Percentiles rank a stretch among this genome's conserved stretches.
Conservation (phyloP, 2,888 invertebrate genomes). For the Lepidochitona cinerea region DNA sequence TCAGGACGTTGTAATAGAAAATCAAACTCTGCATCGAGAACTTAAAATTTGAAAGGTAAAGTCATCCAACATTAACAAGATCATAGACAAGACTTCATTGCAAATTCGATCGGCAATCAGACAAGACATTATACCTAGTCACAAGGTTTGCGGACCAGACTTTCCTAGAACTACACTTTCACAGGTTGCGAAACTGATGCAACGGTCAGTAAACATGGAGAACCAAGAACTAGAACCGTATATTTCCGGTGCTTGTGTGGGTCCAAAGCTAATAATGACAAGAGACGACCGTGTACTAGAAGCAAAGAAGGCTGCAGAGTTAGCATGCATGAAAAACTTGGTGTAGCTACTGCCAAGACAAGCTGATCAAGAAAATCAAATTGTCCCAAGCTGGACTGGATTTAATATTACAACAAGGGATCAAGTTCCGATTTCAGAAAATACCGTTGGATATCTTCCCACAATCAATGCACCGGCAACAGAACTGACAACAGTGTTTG, state of each 20-base stretch:
- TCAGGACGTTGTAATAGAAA: neutral
- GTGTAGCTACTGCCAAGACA: constrained; percentile 16
- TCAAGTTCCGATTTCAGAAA: constrained; percentile 2
- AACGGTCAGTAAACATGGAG: constrained; percentile 13
- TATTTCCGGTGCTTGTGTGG: constrained; percentile 17
- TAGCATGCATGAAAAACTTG: constrained; percentile 17
- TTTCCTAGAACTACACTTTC: constrained; percentile 10
- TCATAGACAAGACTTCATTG: too few species aligned
- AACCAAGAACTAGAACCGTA: constrained; percentile 13
- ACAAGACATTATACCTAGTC: too few species aligned
- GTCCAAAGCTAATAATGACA: constrained; percentile 8
- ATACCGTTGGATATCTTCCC: constrained; percentile 28
- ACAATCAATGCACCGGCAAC: constrained; percentile 31
- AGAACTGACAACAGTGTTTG: constrained; percentile 28
- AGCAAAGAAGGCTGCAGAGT: neutral
- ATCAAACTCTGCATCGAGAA: neutral
- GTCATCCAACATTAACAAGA: too few species aligned
- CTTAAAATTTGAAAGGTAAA: too few species aligned
- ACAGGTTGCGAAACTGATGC: neutral
- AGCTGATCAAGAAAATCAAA: constrained; percentile 19
- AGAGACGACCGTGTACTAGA: neutral
- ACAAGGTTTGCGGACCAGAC: constrained; percentile 15
- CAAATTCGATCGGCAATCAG: too few species aligned
- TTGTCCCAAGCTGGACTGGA: constrained; percentile 28
- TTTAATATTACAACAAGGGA: constrained; percentile 27